Conservation (phyloP, 2,797 vertebrate genomes). For the Tragelaphus eurycerus region DNA sequence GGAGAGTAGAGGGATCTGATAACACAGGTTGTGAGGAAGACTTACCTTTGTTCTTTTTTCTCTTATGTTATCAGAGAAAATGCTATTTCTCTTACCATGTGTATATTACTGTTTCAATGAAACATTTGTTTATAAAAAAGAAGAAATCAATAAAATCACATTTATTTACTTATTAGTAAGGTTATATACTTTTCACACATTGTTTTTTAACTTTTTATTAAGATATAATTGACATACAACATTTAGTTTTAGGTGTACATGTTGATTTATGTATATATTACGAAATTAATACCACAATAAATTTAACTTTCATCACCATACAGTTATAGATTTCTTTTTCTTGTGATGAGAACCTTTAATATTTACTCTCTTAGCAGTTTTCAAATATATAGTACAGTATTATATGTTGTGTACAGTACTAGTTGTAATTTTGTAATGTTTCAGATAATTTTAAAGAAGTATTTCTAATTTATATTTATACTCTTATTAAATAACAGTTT, state of each 20-base stretch:
- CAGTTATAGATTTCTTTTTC: neutral
- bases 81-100: neutral
- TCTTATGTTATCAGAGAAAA: neutral
- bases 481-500: neutral
- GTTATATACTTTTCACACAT: neutral
- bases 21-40: neutral
- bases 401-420: neutral
- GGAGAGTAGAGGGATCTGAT: neutral
- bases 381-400: neutral
- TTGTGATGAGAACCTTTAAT: neutral
- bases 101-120: slow-evolving; percentile 17
- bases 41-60: neutral
- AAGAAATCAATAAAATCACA: neutral
- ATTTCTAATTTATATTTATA: neutral
- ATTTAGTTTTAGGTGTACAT: neutral
- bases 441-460: neutral
- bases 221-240: neutral
- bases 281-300: neutral
- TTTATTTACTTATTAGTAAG: slow-evolving; percentile 13
- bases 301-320: neutral
- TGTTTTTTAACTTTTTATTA: neutral
- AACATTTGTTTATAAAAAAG: slow-evolving; percentile 9
- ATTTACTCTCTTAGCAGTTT: neutral
- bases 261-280: neutral
- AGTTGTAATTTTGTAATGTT: neutral